phyloP scores from a whole-genome alignment of 2,113 vertebrate genomes.

The Porphyrio hochstetteri region DNA sequence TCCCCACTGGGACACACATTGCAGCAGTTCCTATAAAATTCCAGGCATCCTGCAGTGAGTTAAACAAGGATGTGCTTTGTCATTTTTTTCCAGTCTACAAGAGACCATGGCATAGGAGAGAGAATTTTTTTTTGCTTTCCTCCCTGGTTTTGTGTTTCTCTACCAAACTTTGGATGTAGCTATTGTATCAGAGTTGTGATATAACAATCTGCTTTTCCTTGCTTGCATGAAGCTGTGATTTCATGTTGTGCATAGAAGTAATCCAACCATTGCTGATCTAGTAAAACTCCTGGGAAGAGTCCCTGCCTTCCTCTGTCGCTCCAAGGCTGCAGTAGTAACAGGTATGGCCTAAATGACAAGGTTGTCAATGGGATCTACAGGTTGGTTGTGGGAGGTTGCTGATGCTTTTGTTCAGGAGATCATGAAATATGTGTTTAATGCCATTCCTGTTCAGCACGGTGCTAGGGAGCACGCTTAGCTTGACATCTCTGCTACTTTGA shows the following conservation, averaged over 20 bases:
- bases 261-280: conserved; percentile 8
- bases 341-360: neutral
- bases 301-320: neutral
- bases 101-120: neutral
- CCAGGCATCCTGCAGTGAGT: neutral
- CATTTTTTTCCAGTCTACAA: neutral
- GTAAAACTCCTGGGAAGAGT: neutral
- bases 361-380: neutral
- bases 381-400: neutral
- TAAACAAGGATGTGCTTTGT: conserved; percentile 37
- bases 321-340: neutral
- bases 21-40: conserved; percentile 32
- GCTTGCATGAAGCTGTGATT: neutral
- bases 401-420: neutral
- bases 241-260: conserved; percentile 11
- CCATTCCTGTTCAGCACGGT: neutral
- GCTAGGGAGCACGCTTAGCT: neutral
- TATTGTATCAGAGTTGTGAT: neutral
- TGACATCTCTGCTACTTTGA: neutral
- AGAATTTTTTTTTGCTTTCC: neutral
- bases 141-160: neutral
- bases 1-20: neutral
- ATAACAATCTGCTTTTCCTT: conserved; percentile 16
- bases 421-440: neutral
- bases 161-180: neutral